Evolutionary conservation across 2,797 vertebrate genomes (phyloP).

Genomic region (Etheostoma perlongum): DNA sequence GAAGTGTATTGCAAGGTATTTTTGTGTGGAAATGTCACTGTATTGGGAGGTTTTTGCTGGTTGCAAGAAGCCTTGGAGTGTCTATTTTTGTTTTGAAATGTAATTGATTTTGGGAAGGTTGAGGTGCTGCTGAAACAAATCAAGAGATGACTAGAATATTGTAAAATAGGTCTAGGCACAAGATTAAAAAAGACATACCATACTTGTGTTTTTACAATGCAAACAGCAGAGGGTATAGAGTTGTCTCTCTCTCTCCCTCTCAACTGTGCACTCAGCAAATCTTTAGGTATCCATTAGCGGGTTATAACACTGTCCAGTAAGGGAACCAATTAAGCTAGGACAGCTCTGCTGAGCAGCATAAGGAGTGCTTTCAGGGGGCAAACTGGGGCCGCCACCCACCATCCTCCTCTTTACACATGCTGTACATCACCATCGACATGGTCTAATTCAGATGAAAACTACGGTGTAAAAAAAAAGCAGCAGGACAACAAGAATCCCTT

Average conservation of each 20-base stretch:
- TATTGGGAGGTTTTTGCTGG: background rate
- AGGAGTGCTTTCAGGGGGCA: slow-evolving; percentile 81
- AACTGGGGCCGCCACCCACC: slow-evolving; percentile 63
- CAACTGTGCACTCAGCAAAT: slow-evolving; percentile 69
- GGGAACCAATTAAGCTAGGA: slow-evolving; percentile 74
- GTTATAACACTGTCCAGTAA: slow-evolving; percentile 79
- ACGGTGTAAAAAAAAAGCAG: slow-evolving; percentile 34
- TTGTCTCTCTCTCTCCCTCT: slow-evolving; percentile 21
- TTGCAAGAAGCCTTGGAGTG: background rate
- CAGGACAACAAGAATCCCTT: slow-evolving; percentile 29
- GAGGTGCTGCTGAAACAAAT: background rate
- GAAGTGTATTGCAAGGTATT: background rate
- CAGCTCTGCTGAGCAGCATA: slow-evolving; percentile 84
- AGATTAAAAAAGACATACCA: slow-evolving; percentile 11
- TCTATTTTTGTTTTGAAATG: background rate
- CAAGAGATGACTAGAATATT: background rate
- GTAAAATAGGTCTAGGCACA: background rate
- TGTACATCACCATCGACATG: slow-evolving; percentile 75
- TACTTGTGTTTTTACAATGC: slow-evolving; percentile 19
- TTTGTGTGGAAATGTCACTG: background rate
- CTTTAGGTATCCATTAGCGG: slow-evolving; percentile 80
- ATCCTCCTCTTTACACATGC: slow-evolving; percentile 53
- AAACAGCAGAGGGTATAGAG: slow-evolving; percentile 34
- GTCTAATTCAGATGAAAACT: slow-evolving; percentile 78
- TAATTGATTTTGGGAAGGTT: background rate